Evolutionary conservation across 2,113 vertebrate genomes (phyloP).

Genomic region (Brevimyrus niger): DNA sequence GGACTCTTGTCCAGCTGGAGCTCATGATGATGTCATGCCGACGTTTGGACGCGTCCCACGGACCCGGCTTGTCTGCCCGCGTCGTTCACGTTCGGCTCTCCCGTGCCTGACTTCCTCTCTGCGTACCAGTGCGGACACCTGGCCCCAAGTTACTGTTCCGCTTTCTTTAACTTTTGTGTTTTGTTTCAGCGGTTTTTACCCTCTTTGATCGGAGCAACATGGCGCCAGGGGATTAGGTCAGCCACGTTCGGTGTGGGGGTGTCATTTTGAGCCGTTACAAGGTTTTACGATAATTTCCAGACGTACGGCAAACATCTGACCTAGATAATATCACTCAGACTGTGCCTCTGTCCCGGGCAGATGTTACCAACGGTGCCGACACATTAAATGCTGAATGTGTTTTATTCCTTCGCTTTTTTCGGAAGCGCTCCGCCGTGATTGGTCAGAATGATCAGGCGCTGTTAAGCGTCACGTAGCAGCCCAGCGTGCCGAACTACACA

Average conservation of each 20-base stretch:
- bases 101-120: neutral
- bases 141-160: neutral
- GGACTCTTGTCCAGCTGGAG: neutral
- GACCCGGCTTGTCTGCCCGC: neutral
- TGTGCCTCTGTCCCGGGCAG: neutral
- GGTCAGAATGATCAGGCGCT: neutral
- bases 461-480: neutral
- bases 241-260: neutral
- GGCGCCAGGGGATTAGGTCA: neutral
- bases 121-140: neutral
- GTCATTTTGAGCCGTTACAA: neutral
- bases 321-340: neutral
- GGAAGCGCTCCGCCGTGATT: neutral
- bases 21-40: neutral
- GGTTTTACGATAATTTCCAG: neutral
- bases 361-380: neutral
- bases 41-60: neutral
- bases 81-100: neutral
- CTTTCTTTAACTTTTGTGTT: neutral
- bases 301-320: conserved; percentile 3
- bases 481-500: neutral
- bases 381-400: neutral
- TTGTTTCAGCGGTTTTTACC: neutral
- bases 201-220: neutral
- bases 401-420: neutral